A percentile compares a stretch with the other conserved stretches of the same genome.
Evolutionary conservation across 2,888 invertebrate genomes (phyloP).

Genomic region (Latrodectus hesperus): DNA sequence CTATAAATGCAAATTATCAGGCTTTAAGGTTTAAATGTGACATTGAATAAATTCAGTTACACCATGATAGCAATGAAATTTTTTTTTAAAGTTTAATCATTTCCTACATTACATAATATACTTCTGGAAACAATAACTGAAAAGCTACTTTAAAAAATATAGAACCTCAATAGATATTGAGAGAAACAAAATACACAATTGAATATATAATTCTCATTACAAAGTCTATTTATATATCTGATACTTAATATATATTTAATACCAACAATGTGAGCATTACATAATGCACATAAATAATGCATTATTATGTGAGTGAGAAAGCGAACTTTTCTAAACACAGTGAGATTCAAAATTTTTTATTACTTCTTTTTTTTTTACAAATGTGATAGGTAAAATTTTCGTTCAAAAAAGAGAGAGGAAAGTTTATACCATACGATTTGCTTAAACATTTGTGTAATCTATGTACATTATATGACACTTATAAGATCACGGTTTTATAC

Average conservation of each 20-base stretch:
- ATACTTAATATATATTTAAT: not conserved
- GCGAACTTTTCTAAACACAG: constrained; percentile 35
- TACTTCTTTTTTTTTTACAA: constrained; percentile 58
- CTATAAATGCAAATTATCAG: too few species aligned
- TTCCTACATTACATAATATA: too few species aligned
- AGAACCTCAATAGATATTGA: not conserved
- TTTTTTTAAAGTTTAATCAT: too few species aligned
- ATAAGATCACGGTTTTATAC: constrained; percentile 46
- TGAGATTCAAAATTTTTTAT: constrained; percentile 30
- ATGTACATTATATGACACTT: constrained; percentile 66
- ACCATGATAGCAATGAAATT: too few species aligned
- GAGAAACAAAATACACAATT: not conserved
- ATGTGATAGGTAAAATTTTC: constrained; percentile 50
- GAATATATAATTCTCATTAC: not conserved
- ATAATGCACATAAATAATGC: constrained; percentile 10
- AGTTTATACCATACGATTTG: constrained; percentile 38
- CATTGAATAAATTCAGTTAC: too few species aligned
- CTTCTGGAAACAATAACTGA: too few species aligned
- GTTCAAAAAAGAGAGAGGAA: constrained; percentile 53
- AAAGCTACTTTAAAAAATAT: too few species aligned
- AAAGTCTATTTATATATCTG: constrained; percentile 10
- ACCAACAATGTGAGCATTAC: constrained; percentile 22
- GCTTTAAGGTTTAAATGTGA: too few species aligned
- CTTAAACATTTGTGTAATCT: constrained; percentile 18
- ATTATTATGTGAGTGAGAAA: constrained; percentile 23